Evolutionary conservation across 2,888 invertebrate species (phyloP), one percentile per base, ranked within the genome.

Genomic region (Hedya salicella): DNA sequence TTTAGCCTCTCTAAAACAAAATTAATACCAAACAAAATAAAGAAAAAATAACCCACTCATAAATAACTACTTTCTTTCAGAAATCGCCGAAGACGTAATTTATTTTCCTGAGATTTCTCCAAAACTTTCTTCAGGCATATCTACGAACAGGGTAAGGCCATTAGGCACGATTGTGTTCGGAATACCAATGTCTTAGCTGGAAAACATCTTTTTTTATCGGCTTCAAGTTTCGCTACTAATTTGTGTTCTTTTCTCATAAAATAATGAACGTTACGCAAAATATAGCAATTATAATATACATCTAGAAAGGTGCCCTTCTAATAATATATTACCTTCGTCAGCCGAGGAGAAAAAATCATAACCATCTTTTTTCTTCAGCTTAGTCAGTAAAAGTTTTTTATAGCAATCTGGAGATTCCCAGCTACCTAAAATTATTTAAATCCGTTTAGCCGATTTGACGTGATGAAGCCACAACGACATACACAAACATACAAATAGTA

Each of bases 101-200:
- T 57, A 44, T 57, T 32, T 57, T 57, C n/a, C 32, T 57, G 17
- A 17, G 57, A 57, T 46, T 57, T 57, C 17, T n/a, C 53, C 36
- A 11, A 19, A 54, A 54, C n/a, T 54, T 39, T 54, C 39, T 8
- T 42, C 9, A 17, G 32, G n/a, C 57, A 57, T 57, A 57, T 44
- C 53, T n/a, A 25, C 25, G 25, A 39, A 62, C 62, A 54, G 46
- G 44, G 53, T 39, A 62, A 62, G 54, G 44, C 53, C 62, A 62
- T 62, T 62, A 62, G 39, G 46, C 13, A n/a, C 14, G 46, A 14
- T 0, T 53, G 46, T 36, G 14, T 46, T 46, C 36, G 13, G 62
- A 62, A 62, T 62, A 46, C 53, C 19, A 62, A 53, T 53, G 8
- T 44, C 21, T 21, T 4, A 11, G 46, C 30, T 30, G 40, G 17